Evolutionary conservation across 2,888 invertebrate genomes (phyloP), one percentile per base, ranked within the genome.

Genomic region (Pyrgus malvae): DNA sequence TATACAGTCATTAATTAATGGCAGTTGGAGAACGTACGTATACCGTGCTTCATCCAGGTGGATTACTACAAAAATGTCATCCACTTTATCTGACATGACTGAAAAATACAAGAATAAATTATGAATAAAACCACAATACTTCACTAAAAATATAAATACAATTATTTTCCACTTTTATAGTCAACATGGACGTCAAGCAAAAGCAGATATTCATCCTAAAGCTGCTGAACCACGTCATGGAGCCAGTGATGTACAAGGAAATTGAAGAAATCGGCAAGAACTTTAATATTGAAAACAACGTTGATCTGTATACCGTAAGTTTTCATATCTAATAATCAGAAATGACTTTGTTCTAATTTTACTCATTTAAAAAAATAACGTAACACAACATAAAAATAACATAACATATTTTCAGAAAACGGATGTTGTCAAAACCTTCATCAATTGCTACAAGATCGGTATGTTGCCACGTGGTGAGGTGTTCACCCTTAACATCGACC

Each of bases 391-490:
- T n/a, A n/a, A n/a, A n/a, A n/a, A n/a, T n/a, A n/a, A n/a, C n/a
- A n/a, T n/a, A n/a, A n/a, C n/a, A n/a, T n/a, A n/a, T 90, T 91
- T 86, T 37, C 78, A 93, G 92, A 91, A 91, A 72, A 76, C 78
- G 7, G 91, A 93, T 65, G 87, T 87, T 37, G 92, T 93, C 3
- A 91, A 92, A 61, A 85, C 90, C 61, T 93, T 93, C 75, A 69
- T 90, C n/a, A 84, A 90, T 51, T 76, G 85, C 55, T 77, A 91
- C 42, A 87, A 91, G 45, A 72, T 91, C 29, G 93, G 93, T 31
- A 76, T 91, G 57, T 78, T 94, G 40, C 93, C 93, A 0, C 83
- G 83, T 25, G 90, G 91, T 54, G 89, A 90, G 65, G 76, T 91
- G 38, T 92, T 92, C 71, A 90, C 91, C 37, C 69, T 91, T 29